Percentiles rank a stretch among this genome's conserved stretches.
These are phyloP conservation scores for Limnephilus rhombicus DNA, from an alignment of 2,888 invertebrate genomes.

Conservation along the genomic window DNA sequence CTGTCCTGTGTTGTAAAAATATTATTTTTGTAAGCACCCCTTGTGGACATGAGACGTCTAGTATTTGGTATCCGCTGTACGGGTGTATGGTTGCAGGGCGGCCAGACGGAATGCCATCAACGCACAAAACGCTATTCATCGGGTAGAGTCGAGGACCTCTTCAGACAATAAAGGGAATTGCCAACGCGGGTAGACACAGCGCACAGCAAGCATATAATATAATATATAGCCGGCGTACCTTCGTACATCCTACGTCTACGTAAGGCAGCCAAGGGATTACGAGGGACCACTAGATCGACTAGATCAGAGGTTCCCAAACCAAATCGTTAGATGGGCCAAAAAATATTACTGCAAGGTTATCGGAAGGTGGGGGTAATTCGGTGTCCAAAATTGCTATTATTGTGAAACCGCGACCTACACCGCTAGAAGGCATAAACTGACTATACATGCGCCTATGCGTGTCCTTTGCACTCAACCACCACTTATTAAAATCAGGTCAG, in stretches of 20 bases:
- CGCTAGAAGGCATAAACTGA: too few relatives aligned
- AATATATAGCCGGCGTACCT: background rate
- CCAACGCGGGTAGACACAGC: background rate
- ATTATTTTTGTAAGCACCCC: background rate
- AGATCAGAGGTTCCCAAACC: too few relatives aligned
- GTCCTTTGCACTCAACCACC: too few relatives aligned
- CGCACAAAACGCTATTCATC: slow-evolving; percentile 32
- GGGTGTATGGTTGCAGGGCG: background rate
- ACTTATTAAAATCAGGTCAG: too few relatives aligned
- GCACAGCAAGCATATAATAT: background rate
- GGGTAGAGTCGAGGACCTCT: slow-evolving; percentile 45
- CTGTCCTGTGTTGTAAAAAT: background rate
- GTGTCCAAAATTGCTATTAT: too few relatives aligned
- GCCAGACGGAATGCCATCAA: slow-evolving; percentile 14
- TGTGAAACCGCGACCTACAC: too few relatives aligned
- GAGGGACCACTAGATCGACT: background rate
- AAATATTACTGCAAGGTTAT: too few relatives aligned
- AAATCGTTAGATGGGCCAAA: too few relatives aligned
- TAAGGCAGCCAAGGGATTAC: background rate
- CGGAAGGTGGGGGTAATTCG: too few relatives aligned
- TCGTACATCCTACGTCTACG: background rate
- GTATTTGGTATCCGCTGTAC: background rate
- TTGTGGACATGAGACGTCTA: background rate
- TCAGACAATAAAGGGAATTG: slow-evolving; percentile 38
- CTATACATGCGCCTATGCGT: too few relatives aligned